Evolutionary conservation across 2,113 vertebrate species (phyloP).

Genomic region (Gobiocypris rarus): DNA sequence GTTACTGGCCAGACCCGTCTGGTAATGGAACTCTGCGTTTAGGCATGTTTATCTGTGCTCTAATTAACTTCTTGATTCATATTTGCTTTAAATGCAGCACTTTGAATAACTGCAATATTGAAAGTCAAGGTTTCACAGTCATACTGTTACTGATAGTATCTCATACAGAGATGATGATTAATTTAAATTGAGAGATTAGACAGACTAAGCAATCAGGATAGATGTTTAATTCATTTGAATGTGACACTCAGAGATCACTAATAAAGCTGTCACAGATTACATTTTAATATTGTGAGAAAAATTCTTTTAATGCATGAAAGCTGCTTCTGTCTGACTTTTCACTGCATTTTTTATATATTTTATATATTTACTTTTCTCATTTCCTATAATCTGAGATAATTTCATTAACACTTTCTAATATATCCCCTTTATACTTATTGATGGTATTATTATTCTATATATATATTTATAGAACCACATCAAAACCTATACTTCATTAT

Average conservation of each 20-base stretch:
- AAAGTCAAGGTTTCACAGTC: neutral
- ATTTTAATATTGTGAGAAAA: neutral
- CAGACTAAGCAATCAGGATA: neutral
- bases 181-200: neutral
- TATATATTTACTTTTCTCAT: no score
- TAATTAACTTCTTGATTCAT: neutral
- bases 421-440: no score
- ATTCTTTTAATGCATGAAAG: neutral
- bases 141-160: neutral
- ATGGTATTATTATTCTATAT: no score
- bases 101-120: neutral
- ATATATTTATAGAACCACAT: no score
- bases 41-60: neutral
- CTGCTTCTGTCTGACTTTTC: no score
- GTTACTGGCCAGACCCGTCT: no score
- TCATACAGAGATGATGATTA: conserved; percentile 2
- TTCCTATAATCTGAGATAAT: neutral
- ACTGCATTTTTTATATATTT: neutral
- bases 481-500: no score
- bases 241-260: neutral
- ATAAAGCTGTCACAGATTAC: neutral
- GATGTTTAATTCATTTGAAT: neutral
- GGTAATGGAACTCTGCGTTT: no score
- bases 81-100: neutral
- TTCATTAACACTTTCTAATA: no score